Evolutionary conservation across 2,888 invertebrate species (phyloP), one percentile per base, ranked within the genome.

Genomic region (Crepidodera aurea): DNA sequence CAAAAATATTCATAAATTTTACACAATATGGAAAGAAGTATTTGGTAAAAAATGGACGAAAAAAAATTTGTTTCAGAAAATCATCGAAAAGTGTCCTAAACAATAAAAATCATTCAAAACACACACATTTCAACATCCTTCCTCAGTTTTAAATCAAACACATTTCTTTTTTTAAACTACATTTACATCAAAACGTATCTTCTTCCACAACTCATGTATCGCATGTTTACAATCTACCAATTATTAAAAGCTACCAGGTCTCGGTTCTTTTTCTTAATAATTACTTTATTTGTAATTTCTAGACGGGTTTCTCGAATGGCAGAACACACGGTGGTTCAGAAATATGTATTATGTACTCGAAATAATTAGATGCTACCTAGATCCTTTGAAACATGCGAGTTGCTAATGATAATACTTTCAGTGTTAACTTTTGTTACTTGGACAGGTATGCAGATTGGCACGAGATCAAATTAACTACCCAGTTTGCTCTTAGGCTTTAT

Each of bases 161-260:
- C n/a, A n/a, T n/a, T n/a, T n/a, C n/a, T n/a, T n/a, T n/a, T n/a
- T n/a, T n/a, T n/a, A n/a, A n/a, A n/a, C n/a, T n/a, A n/a, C n/a
- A n/a, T n/a, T n/a, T 44, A 13, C 1, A 18, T 7, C 18, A n/a
- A 10, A 22, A n/a, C n/a, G 10, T 12, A 12, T 5, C 3, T 37
- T 34, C 12, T 25, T 19, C 6, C n/a, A 16, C 19, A 44, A 22
- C 19, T 7, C 5, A 44, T 10, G 6, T 22, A 19, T 44, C 44
- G 22, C 37, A 15, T 37, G 37, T 15, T 2, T 37, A 15, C 15
- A 37, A 15, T 32, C 32, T 32, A 2, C 4, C n/a, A 10, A 32
- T 37, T 37, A 37, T 37, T 13, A 37, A 15, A 37, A 37, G 37
- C 37, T 37, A 37, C 37, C 37, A 37, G 37, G 12, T 37, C 37